Base-by-base conservation (phyloP, 2,888 invertebrate species). In the Macaria liturata region DNA sequence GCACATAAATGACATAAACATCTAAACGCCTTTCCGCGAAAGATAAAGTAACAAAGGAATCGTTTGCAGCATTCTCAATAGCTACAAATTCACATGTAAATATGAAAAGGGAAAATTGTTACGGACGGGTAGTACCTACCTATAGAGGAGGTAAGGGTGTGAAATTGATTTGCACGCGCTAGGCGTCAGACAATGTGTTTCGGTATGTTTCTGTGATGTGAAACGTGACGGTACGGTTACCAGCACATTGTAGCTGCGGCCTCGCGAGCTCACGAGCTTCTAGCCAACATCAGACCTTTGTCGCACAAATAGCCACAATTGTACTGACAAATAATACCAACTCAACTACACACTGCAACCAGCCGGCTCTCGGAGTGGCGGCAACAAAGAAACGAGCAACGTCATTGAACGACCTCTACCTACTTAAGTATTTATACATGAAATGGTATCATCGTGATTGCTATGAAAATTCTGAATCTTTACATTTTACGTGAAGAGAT, bases 141-240 rank as follows among this genome's bases (percentile, higher is more conserved):
- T 66, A 20, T 20, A 71, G 76, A 68, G 70, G 74, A 74, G 76
- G 76, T 70, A 74, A 70, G 68, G 74, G 81, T 79, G 83, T 86
- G 82, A 85, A 88, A 89, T 88, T 81, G 78, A 87, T 87, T 84
- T 78, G 72, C 71, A 73, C 76, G 74, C 76, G 79, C 74, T 80
- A 80, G 79, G 69, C 64, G 65, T 63, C 65, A 65, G 71, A 80
- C 81, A 83, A 86, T 80, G 75, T 71, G 9, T 66, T 67, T 73
- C 72, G 76, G 76, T 78, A 78, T 75, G 78, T 76, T 71, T 70
- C 69, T 67, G 57, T 69, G 68, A 72, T 63, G 66, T 60, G 65
- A 76, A 78, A 82, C 87, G 86, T 88, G 88, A 88, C 82, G 71
- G 57, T 72, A 70, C 75, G 78, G 76, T 75, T 76, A 78, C 66